Conservation (phyloP, 2,888 invertebrate genomes). For the Brachylomia viminalis region DNA sequence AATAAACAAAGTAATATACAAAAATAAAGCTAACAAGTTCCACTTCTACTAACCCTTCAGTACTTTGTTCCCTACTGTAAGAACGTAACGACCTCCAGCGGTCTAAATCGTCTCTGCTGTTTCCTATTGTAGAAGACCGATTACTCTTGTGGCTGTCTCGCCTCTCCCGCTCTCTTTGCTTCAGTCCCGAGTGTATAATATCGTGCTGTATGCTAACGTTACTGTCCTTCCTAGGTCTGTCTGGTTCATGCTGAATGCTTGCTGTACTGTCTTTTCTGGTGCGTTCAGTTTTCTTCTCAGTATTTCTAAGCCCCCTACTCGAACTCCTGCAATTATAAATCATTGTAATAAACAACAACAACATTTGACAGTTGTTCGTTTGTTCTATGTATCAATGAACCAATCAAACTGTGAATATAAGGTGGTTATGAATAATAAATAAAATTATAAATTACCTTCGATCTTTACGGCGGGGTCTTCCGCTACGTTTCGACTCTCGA, state of each 20-base stretch:
- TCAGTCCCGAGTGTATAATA: conserved; percentile 75
- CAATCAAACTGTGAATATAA: not conserved
- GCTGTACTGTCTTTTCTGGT: conserved; percentile 84
- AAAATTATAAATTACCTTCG: conserved; percentile 76
- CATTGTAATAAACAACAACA: not conserved
- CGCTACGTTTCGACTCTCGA: conserved; percentile 82
- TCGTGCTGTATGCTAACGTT: conserved; percentile 85
- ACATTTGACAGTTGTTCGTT: not conserved
- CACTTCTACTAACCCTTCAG: conserved; percentile 81
- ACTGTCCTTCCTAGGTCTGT: conserved; percentile 82
- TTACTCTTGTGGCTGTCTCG: conserved; percentile 86
- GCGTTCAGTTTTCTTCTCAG: conserved; percentile 82
- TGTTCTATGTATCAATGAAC: not conserved
- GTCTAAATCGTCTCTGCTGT: conserved; percentile 87
- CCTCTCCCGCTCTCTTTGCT: conserved; percentile 82
- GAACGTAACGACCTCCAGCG: conserved; percentile 87
- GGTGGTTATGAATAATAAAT: not conserved
- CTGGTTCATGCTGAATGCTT: conserved; percentile 81
- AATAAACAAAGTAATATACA: not conserved
- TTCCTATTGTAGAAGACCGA: conserved; percentile 86
- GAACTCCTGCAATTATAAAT: conserved; percentile 79
- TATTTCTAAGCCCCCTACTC: conserved; percentile 84
- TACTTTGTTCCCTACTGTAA: conserved; percentile 88
- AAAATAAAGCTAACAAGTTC: not conserved
- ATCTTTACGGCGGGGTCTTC: conserved; percentile 83